Evolutionary conservation across 2,888 invertebrate species (phyloP).

Genomic region (Cosmorhoe ocellata): DNA sequence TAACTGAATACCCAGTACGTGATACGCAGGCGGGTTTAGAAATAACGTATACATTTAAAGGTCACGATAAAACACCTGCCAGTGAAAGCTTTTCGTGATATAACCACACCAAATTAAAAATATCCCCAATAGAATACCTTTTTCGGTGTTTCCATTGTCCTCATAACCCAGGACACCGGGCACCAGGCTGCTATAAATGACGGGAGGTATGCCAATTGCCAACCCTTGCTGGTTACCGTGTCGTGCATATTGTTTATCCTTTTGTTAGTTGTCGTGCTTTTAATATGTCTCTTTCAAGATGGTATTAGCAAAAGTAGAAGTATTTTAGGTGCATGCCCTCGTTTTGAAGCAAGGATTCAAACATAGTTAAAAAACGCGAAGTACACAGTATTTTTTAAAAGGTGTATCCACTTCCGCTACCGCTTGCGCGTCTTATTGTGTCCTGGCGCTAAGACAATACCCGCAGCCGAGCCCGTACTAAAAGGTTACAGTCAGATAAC

Average conservation of each 20-base stretch:
- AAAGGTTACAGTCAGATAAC: constrained; percentile 29
- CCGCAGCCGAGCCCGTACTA: constrained; percentile 19
- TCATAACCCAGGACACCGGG: constrained; percentile 21
- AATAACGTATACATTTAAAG: background rate
- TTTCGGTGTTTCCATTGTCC: constrained; percentile 21
- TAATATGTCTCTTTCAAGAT: too few relatives aligned
- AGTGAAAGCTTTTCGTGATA: constrained; percentile 1
- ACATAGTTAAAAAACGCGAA: too few relatives aligned
- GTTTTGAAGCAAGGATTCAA: too few relatives aligned
- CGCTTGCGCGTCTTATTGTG: background rate
- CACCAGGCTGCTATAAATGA: constrained; percentile 28
- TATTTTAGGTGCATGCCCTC: too few relatives aligned
- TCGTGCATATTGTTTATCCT: background rate
- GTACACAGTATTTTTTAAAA: too few relatives aligned
- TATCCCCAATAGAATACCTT: constrained; percentile 16
- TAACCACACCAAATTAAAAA: constrained; percentile 11
- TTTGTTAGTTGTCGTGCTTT: background rate
- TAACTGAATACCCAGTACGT: too few relatives aligned
- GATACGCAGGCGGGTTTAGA: too few relatives aligned
- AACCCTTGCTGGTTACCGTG: background rate
- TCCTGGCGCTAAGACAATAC: constrained; percentile 2
- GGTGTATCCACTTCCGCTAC: background rate
- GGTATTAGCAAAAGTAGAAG: too few relatives aligned
- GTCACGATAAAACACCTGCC: background rate
- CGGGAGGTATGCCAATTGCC: constrained; percentile 13